Base-by-base conservation (phyloP, 2,113 vertebrate species). In the Xiphorhynchus elegans region DNA sequence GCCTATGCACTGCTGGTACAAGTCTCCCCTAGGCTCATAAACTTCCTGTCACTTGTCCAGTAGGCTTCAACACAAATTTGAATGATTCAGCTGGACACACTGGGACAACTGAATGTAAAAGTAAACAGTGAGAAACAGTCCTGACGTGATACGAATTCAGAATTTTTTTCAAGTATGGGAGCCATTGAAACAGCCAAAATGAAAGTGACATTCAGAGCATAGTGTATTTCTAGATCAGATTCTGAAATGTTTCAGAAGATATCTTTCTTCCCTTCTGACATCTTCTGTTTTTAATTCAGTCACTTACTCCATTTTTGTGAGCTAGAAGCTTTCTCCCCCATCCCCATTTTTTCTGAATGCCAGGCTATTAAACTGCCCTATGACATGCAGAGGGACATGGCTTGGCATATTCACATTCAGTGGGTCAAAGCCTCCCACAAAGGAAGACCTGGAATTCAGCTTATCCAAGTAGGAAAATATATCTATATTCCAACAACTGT, bases 51-150 rank as follows among this genome's bases (percentile, higher is more conserved):
- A 2, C 40, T 91, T 85, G 33, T 83, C 82, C 89, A 66, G 52
- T 33, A 59, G 56, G 13, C 28, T 89, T 96, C 83, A 95, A 84
- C 40, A 90, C 9, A 95, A 76, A 95, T 93, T 93, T 90, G 42
- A 95, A 83, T 94, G 62, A 95, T 95, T 96, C 73, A 83, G 4
- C 21, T 75, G 62, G 89, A 93, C 91, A 90, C 24, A 58, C 2
- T 33, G 68, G 58, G 62, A 89, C 49, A 89, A 96, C n/a, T 11
- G 59, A 96, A 52, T 26, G 69, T 91, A 79, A 90, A 90, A 90
- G 37, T 47, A 95, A 93, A 88, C 47, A 82, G 33, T 23, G 87
- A 89, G 75, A 83, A 69, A 44, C 59, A 66, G 62, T 50, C 35
- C 7, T 0, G 0, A 62, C 18, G 8, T 82, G 46, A 88, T 5